Percentiles rank a stretch among this genome's conserved stretches.
Evolutionary conservation across 2,888 invertebrate species (phyloP).

Genomic region (Notodonta ziczac): DNA sequence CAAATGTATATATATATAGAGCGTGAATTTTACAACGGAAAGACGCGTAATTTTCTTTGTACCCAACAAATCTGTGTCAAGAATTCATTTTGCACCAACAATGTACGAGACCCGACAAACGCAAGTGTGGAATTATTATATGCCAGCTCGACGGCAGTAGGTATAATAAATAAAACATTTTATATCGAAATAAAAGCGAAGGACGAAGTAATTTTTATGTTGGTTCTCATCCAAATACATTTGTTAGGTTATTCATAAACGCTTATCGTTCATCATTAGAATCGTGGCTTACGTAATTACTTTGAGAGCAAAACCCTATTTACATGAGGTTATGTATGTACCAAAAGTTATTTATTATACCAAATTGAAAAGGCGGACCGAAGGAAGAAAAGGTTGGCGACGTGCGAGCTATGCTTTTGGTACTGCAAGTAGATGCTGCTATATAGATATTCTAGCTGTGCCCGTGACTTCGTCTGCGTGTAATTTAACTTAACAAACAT

Average conservation of each 20-base stretch:
- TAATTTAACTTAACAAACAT: too few relatives aligned
- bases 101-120: conserved; percentile 11
- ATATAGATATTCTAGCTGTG: too few relatives aligned
- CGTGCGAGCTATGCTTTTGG: too few relatives aligned
- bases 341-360: too few relatives aligned
- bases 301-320: background rate
- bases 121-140: conserved; percentile 9
- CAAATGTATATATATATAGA: background rate
- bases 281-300: background rate
- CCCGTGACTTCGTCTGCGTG: too few relatives aligned
- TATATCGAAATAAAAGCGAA: conserved; percentile 18
- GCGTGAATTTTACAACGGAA: background rate
- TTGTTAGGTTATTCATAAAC: conserved; percentile 25
- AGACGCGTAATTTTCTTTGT: conserved; percentile 7
- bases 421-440: too few relatives aligned
- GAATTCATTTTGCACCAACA: conserved; percentile 10
- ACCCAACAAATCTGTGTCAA: conserved; percentile 12
- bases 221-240: conserved; percentile 34
- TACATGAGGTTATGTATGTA: background rate
- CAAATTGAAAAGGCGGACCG: too few relatives aligned
- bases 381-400: too few relatives aligned
- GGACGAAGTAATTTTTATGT: conserved; percentile 31
- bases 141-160: conserved; percentile 2
- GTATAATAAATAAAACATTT: conserved; percentile 23
- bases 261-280: background rate